These are phyloP conservation scores for Geophilus truncorum DNA, from an alignment of 2,888 invertebrate species.

Conservation along the genomic window DNA sequence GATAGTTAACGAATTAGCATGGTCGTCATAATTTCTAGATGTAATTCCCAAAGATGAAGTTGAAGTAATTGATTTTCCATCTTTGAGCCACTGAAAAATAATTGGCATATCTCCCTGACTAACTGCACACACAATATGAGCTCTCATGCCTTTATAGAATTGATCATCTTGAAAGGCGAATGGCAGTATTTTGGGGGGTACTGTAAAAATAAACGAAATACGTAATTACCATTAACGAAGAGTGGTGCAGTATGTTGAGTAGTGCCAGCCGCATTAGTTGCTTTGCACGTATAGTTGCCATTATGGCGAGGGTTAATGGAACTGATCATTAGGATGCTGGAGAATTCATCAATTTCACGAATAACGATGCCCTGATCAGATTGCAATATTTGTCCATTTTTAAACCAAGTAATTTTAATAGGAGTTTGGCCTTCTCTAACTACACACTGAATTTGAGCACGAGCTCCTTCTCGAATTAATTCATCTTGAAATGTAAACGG, in stretches of 20 bases:
- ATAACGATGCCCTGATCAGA: background rate
- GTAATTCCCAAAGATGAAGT: background rate
- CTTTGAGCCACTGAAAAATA: background rate
- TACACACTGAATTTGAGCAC: background rate
- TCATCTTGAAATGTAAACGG: constrained; percentile 29
- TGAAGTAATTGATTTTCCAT: background rate
- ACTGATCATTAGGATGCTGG: constrained; percentile 16
- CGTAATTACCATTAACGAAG: constrained; percentile 1
- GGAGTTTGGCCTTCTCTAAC: background rate
- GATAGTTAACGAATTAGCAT: background rate
- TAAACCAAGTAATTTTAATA: background rate
- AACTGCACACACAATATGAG: background rate
- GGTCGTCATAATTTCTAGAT: background rate
- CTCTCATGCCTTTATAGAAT: constrained; percentile 12
- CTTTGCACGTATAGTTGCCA: constrained; percentile 2
- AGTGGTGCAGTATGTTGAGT: background rate
- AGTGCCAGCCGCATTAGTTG: background rate
- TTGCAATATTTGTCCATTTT: background rate
- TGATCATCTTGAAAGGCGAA: constrained; percentile 17
- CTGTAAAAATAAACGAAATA: background rate
- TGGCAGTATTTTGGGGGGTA: background rate
- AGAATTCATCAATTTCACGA: constrained; percentile 19
- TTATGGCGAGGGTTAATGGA: background rate
- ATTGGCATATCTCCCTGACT: constrained; percentile 7
- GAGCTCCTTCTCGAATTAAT: background rate